Percentiles rank a stretch among this genome's conserved stretches.
Evolutionary conservation across 2,797 vertebrate genomes (phyloP).

Genomic region (Miichthys miiuy): DNA sequence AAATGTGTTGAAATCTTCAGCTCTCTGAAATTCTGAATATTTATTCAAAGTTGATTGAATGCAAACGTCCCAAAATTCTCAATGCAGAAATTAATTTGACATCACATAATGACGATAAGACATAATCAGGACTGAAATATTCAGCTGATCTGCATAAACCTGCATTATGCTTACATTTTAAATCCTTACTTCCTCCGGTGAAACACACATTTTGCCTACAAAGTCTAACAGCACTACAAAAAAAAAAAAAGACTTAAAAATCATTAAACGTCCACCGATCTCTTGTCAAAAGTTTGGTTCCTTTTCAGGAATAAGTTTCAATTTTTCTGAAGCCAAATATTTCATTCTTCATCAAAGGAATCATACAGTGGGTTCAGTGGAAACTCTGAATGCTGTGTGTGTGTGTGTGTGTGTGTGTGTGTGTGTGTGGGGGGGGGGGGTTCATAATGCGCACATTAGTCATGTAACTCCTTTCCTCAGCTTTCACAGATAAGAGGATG

Average conservation of each 20-base stretch:
- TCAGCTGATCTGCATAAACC: not conserved
- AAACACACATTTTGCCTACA: slow-evolving; percentile 4
- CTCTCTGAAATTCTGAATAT: slow-evolving; percentile 3
- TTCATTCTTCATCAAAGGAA: slow-evolving; percentile 1
- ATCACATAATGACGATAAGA: not conserved
- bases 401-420: not conserved
- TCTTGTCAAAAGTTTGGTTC: slow-evolving; percentile 15
- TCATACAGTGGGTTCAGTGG: slow-evolving; percentile 15
- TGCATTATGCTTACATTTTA: not conserved
- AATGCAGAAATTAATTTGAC: too few relatives aligned
- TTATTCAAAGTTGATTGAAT: not conserved
- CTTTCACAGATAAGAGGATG: slow-evolving; percentile 54
- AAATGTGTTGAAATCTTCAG: slow-evolving; percentile 4
- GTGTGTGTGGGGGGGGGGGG: not conserved
- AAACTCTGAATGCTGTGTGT: slow-evolving; percentile 28
- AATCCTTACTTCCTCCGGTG: not conserved
- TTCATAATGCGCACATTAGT: slow-evolving; percentile 7
- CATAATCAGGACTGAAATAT: not conserved
- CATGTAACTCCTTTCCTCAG: slow-evolving; percentile 29
- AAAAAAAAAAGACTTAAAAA: not conserved
- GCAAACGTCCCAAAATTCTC: not conserved
- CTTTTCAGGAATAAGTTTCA: not conserved
- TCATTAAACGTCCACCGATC: not conserved
- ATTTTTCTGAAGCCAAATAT: not conserved
- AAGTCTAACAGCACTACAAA: not conserved